These are phyloP conservation scores for Andrena camellia DNA, from an alignment of 2,888 invertebrate genomes.

Conservation along the genomic window DNA sequence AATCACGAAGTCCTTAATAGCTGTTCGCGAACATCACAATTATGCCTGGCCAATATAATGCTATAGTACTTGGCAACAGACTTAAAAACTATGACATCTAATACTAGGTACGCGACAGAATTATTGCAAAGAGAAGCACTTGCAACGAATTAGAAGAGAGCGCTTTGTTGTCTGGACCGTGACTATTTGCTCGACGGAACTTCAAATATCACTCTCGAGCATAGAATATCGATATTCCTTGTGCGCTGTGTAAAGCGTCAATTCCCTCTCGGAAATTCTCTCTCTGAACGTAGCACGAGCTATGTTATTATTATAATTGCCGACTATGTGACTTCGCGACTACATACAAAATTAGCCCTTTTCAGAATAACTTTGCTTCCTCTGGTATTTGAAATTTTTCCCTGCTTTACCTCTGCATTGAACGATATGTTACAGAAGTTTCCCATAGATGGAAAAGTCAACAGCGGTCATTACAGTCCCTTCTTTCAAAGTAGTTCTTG, in stretches of 20 bases:
- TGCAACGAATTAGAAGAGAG: not conserved
- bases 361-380: not conserved
- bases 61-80: too few relatives aligned
- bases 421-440: not conserved
- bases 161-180: not conserved
- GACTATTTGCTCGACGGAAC: not conserved
- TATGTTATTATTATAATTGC: slow-evolving; percentile 7
- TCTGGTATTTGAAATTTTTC: not conserved
- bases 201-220: not conserved
- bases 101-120: too few relatives aligned
- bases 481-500: not conserved
- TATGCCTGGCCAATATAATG: too few relatives aligned
- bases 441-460: not conserved
- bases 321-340: not conserved
- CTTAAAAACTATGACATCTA: too few relatives aligned
- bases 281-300: not conserved
- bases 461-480: not conserved
- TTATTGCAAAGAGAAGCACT: too few relatives aligned
- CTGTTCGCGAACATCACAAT: not conserved
- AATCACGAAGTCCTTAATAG: not conserved
- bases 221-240: not conserved
- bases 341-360: not conserved
- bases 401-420: not conserved
- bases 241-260: not conserved
- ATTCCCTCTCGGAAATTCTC: not conserved